phyloP scores from a whole-genome alignment of 2,113 vertebrate genomes.

The Scalopus aquaticus region DNA sequence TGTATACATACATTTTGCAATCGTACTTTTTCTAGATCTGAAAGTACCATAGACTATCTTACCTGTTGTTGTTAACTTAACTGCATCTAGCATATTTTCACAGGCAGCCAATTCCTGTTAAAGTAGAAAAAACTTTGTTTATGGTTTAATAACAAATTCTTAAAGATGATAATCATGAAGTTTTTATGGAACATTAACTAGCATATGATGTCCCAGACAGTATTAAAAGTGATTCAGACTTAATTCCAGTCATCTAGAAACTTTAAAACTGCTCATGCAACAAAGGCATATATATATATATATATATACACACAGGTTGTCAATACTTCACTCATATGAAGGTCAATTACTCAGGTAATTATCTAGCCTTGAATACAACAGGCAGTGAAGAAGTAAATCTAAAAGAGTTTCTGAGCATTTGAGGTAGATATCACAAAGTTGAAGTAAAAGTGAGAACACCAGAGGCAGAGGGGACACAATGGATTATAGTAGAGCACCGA shows the following conservation, averaged over 20 bases:
- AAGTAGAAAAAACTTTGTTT: slow-evolving; percentile 62
- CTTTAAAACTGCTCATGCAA: not conserved
- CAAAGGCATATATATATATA: not conserved
- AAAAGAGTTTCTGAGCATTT: not conserved
- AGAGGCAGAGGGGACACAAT: no score
- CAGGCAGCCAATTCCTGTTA: slow-evolving; percentile 78
- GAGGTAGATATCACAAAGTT: not conserved
- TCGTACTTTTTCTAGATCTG: slow-evolving; percentile 50
- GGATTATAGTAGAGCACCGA: no score
- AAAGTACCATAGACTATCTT: slow-evolving; percentile 65
- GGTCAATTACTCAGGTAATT: not conserved
- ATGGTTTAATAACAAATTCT: slow-evolving; percentile 31
- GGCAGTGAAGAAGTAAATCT: not conserved
- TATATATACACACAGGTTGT: not conserved
- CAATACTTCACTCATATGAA: not conserved
- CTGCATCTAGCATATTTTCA: slow-evolving; percentile 64
- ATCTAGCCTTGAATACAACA: not conserved
- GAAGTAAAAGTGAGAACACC: not conserved
- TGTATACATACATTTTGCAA: not conserved
- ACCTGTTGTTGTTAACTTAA: slow-evolving; percentile 75
- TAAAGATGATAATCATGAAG: not conserved
- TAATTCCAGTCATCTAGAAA: not conserved
- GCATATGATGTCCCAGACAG: not conserved
- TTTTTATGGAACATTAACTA: slow-evolving; percentile 8
- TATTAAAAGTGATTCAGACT: slow-evolving; percentile 29